phyloP scores from a whole-genome alignment of 2,113 vertebrate genomes.

The Hypocryptadius cinnamomeus region DNA sequence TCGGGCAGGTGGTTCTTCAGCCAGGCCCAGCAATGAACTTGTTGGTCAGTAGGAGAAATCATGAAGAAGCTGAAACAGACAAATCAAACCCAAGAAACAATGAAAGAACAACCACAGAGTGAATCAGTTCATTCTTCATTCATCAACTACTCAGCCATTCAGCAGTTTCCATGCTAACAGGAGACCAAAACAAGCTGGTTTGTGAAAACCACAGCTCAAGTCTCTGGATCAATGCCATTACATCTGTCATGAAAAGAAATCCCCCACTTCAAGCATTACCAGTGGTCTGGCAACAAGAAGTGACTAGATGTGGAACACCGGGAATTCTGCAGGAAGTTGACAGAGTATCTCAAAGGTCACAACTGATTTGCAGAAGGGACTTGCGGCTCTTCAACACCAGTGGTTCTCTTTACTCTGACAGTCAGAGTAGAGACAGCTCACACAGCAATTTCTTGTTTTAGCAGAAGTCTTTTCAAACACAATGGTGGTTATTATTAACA shows the following conservation, averaged over 20 bases:
- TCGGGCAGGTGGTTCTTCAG: conserved; percentile 86
- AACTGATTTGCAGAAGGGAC: neutral
- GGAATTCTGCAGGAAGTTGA: neutral
- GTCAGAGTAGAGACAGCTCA: neutral
- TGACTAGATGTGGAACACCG: neutral
- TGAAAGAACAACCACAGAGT: neutral
- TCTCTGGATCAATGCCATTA: neutral
- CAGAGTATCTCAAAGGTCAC: neutral
- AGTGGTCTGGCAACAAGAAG: neutral
- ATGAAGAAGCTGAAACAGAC: conserved; percentile 88
- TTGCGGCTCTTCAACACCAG: neutral
- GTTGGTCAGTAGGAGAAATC: conserved; percentile 96
- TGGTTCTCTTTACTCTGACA: neutral
- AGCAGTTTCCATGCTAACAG: neutral
- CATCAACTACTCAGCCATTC: neutral
- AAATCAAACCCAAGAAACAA: conserved; percentile 1
- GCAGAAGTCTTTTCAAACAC: neutral
- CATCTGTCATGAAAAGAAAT: neutral
- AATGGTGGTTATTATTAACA: neutral
- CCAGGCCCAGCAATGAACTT: conserved; percentile 97
- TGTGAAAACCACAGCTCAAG: neutral
- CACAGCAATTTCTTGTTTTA: neutral
- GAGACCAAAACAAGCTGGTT: neutral
- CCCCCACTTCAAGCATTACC: neutral
- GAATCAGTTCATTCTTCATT: neutral